Conservation (phyloP, 2,797 vertebrate genomes). For the Sarcophilus harrisii region DNA sequence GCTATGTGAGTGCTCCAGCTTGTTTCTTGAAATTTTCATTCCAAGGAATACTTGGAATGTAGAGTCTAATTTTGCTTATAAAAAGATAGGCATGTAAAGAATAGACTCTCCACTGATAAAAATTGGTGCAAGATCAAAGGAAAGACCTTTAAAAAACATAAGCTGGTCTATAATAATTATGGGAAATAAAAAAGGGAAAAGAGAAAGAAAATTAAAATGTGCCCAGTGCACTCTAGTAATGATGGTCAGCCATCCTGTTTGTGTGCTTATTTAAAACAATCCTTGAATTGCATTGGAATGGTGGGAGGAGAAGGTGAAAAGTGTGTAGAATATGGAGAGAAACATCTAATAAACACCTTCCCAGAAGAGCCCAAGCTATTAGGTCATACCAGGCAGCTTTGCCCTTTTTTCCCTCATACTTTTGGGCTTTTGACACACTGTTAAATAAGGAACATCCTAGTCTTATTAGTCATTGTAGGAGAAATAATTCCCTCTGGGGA, state of each 20-base stretch:
- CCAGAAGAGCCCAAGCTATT: background rate
- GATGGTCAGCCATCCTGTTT: too few relatives aligned
- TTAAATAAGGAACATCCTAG: background rate
- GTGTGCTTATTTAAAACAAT: background rate
- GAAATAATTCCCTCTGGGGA: background rate
- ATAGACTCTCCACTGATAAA: background rate
- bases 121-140: background rate
- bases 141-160: background rate
- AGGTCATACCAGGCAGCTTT: background rate
- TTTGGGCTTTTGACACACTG: background rate
- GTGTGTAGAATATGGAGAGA: background rate
- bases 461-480: background rate
- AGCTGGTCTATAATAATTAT: background rate
- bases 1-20: accelerated
- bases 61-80: background rate
- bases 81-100: background rate
- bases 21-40: background rate
- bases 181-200: background rate
- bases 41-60: background rate
- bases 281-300: background rate
- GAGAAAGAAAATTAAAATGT: background rate
- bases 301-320: background rate
- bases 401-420: background rate
- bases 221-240: background rate
- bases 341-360: accelerated